A percentile compares a stretch with the other conserved stretches of the same genome.
Evolutionary conservation across 2,797 vertebrate species (phyloP).

Genomic region (Phyllotis vaccarum): DNA sequence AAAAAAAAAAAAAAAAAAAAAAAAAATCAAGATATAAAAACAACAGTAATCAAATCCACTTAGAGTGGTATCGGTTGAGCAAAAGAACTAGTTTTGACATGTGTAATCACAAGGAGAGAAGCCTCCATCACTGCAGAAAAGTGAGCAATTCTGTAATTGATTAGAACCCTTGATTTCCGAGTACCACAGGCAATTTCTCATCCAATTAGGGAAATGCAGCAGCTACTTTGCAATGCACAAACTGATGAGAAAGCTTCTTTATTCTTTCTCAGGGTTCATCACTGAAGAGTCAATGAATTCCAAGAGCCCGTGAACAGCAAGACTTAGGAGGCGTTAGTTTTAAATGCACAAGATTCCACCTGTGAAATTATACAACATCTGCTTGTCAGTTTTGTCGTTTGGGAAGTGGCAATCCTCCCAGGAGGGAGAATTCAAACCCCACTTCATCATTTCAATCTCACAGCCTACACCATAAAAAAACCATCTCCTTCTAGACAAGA

Average conservation of each 20-base stretch:
- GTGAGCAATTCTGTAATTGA: slow-evolving; percentile 76
- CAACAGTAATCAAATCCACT: slow-evolving; percentile 42
- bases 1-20: too few species aligned
- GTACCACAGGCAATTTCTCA: slow-evolving; percentile 60
- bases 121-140: slow-evolving; percentile 58
- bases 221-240: slow-evolving; percentile 57
- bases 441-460: slow-evolving; percentile 68
- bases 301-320: slow-evolving; percentile 61
- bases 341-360: slow-evolving; percentile 67
- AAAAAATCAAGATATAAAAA: slow-evolving; percentile 35
- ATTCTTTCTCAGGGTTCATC: slow-evolving; percentile 67
- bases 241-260: slow-evolving; percentile 58
- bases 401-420: slow-evolving; percentile 47
- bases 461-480: slow-evolving; percentile 37
- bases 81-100: slow-evolving; percentile 67
- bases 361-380: slow-evolving; percentile 79
- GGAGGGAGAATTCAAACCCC: slow-evolving; percentile 60
- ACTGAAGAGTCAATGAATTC: slow-evolving; percentile 66
- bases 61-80: not conserved
- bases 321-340: slow-evolving; percentile 61
- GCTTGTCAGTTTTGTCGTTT: slow-evolving; percentile 64
- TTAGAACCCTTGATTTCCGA: slow-evolving; percentile 80
- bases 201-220: slow-evolving; percentile 73
- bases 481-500: slow-evolving; percentile 34
- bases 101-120: slow-evolving; percentile 62